A percentile compares a stretch with the other conserved stretches of the same genome.
phyloP scores from a whole-genome alignment of 2,888 invertebrate species.

The Caenorhabditis virilis region DNA sequence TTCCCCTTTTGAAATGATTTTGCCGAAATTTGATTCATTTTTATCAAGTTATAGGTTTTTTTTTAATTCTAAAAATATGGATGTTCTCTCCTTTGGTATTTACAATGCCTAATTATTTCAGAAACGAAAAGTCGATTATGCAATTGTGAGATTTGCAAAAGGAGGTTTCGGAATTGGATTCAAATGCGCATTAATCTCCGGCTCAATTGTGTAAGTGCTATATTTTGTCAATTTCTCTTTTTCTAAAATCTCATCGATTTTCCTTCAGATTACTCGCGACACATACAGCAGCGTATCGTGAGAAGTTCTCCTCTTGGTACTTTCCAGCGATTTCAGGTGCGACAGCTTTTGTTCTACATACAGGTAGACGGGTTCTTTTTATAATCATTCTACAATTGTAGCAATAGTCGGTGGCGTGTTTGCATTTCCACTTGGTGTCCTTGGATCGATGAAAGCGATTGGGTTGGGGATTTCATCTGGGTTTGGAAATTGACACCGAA shows the following conservation, averaged over 20 bases:
- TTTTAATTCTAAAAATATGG: no score
- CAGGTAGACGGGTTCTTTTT: constrained; percentile 25
- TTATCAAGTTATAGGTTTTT: no score
- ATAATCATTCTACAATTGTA: constrained; percentile 33
- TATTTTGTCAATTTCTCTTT: not conserved
- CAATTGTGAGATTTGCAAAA: constrained; percentile 52
- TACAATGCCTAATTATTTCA: no score
- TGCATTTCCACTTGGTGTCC: constrained; percentile 53
- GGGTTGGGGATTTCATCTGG: constrained; percentile 54
- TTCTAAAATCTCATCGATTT: not conserved
- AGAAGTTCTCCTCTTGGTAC: constrained; percentile 53
- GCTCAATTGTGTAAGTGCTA: constrained; percentile 50
- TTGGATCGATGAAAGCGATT: constrained; percentile 53
- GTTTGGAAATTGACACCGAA: constrained; percentile 5
- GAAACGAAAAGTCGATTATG: constrained; percentile 53
- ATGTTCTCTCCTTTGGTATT: no score
- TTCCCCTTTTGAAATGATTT: no score
- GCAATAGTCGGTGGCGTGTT: constrained; percentile 56
- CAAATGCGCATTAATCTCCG: constrained; percentile 49
- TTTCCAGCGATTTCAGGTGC: constrained; percentile 61
- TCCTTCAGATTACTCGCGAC: constrained; percentile 50
- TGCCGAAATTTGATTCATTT: no score
- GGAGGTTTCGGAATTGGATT: constrained; percentile 49
- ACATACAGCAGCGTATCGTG: constrained; percentile 47
- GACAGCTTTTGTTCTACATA: constrained; percentile 43